A percentile compares a stretch with the other conserved stretches of the same genome.
Conservation (phyloP, 2,888 invertebrate species). For the Schrankia costaestrigalis region DNA sequence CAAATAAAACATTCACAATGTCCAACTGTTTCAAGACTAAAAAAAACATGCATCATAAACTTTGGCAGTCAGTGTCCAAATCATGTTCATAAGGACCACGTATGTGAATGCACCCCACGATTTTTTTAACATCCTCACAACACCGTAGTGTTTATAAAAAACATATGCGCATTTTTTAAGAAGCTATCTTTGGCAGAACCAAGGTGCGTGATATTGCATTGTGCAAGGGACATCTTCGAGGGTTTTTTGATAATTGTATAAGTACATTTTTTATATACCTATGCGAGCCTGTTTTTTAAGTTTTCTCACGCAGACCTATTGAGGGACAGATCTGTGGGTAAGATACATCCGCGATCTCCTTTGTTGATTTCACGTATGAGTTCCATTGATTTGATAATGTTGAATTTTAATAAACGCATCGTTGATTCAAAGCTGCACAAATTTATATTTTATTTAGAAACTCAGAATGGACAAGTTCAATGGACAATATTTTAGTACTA, state of each 20-base stretch:
- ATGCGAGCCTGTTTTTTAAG: conserved; percentile 75
- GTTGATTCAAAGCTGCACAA: too few species aligned
- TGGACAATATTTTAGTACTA: too few species aligned
- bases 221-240: conserved; percentile 70
- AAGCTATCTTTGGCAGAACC: conserved; percentile 60
- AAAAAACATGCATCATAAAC: too few species aligned
- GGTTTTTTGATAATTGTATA: conserved; percentile 69
- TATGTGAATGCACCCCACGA: conserved; percentile 46
- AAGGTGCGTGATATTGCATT: conserved; percentile 65
- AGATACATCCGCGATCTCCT: conserved; percentile 68
- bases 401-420: conserved; percentile 16
- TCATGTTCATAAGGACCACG: conserved; percentile 17
- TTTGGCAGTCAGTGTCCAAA: conserved; percentile 44
- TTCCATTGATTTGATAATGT: conserved; percentile 51
- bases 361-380: conserved; percentile 54
- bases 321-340: conserved; percentile 75
- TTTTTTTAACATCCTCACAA: conserved; percentile 55
- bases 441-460: too few species aligned
- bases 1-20: too few species aligned
- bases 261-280: conserved; percentile 71
- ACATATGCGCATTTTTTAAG: conserved; percentile 79
- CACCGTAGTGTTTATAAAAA: conserved; percentile 70
- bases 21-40: too few species aligned
- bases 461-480: too few species aligned
- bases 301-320: conserved; percentile 77